Percentiles rank a stretch among this genome's conserved stretches.
Conservation (phyloP, 2,113 vertebrate genomes). For the Dinomys branickii region DNA sequence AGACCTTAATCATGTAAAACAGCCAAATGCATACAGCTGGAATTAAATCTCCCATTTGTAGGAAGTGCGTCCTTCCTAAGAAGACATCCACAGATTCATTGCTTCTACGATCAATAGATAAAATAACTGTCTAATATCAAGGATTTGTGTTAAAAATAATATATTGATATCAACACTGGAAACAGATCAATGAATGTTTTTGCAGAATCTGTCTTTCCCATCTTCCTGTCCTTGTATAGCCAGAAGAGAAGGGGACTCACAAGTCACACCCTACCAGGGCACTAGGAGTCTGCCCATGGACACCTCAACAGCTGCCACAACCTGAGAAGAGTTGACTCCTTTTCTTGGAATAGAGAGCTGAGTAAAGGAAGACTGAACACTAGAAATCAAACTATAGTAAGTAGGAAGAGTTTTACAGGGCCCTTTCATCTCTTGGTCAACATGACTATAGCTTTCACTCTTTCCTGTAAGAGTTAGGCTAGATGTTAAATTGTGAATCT, state of each 20-base stretch:
- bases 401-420: neutral
- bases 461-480: neutral
- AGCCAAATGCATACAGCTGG: neutral
- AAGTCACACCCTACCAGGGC: neutral
- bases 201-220: neutral
- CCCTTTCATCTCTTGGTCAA: neutral
- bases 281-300: fast-evolving
- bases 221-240: neutral
- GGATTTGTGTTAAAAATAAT: neutral
- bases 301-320: no score
- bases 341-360: neutral
- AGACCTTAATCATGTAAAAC: neutral
- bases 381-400: neutral
- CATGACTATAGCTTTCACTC: neutral
- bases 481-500: neutral
- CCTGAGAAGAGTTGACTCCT: neutral
- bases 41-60: neutral
- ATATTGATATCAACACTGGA: neutral
- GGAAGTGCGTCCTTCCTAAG: neutral
- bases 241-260: neutral
- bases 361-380: neutral
- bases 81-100: neutral
- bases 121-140: neutral
- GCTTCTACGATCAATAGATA: neutral
- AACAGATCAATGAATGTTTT: neutral